Conservation (phyloP, 2,113 vertebrate species). For the Sula dactylatra region DNA sequence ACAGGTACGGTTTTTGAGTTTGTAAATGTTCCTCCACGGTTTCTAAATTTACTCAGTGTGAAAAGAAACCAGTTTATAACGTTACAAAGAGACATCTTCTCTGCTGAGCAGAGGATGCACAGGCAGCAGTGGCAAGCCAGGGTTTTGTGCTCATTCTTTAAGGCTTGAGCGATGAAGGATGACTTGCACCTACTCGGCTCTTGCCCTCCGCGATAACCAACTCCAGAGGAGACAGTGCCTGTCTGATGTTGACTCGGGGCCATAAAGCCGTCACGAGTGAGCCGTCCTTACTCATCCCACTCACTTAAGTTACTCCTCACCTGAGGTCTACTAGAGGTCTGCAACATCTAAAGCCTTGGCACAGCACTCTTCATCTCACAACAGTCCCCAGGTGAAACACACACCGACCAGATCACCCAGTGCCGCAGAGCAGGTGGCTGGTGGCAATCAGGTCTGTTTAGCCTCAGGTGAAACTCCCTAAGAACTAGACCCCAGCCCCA, state of each 20-base stretch:
- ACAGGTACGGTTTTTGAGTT: rapidly evolving
- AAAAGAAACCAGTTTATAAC: background rate
- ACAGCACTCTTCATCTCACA: background rate
- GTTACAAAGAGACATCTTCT: background rate
- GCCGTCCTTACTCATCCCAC: background rate
- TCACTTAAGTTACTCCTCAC: background rate
- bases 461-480: background rate
- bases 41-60: background rate
- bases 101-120: background rate
- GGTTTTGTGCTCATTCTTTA: background rate
- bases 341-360: background rate
- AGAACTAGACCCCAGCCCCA: background rate
- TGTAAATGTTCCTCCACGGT: background rate
- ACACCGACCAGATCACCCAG: rapidly evolving
- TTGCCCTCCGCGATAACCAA: background rate
- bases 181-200: background rate
- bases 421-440: rapidly evolving
- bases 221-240: background rate
- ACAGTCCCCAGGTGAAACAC: background rate
- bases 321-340: too few species aligned
- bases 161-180: background rate
- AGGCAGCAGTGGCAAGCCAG: background rate
- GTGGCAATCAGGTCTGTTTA: background rate
- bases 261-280: rapidly evolving
- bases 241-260: background rate